Evolutionary conservation across 2,888 invertebrate species (phyloP).

Genomic region (Drosophila affinis): DNA sequence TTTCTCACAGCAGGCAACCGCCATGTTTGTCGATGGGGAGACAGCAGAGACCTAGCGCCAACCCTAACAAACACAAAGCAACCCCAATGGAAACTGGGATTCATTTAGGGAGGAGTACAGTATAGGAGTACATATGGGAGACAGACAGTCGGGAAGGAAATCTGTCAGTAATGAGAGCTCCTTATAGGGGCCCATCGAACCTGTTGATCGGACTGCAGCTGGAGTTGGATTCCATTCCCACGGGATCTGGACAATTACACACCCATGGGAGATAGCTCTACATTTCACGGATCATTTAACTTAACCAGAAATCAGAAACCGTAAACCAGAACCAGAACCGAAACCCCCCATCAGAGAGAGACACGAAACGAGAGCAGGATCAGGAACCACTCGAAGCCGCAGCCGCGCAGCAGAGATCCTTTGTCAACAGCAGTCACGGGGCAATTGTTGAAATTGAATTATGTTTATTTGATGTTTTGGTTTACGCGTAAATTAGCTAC

Average conservation of each 20-base stretch:
- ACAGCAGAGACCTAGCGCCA: neutral
- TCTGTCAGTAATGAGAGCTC: constrained; percentile 66
- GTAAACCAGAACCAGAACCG: constrained; percentile 23
- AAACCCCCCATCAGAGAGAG: neutral
- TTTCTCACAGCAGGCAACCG: constrained; percentile 62
- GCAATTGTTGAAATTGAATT: constrained; percentile 83
- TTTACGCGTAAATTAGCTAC: constrained; percentile 82
- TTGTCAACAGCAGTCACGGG: constrained; percentile 58
- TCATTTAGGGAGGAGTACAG: neutral
- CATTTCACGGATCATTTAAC: constrained; percentile 67
- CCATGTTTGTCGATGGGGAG: constrained; percentile 55
- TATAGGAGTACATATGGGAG: constrained; percentile 41
- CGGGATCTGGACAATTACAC: constrained; percentile 54
- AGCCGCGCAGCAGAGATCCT: constrained; percentile 37
- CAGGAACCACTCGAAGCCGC: constrained; percentile 57
- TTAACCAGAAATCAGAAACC: constrained; percentile 20
- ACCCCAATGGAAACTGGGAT: neutral
- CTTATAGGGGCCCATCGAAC: constrained; percentile 56
- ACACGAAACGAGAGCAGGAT: constrained; percentile 12
- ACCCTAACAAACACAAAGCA: constrained; percentile 13
- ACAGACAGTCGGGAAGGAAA: neutral
- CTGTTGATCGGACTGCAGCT: constrained; percentile 53
- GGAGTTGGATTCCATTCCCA: constrained; percentile 67
- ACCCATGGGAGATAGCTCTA: constrained; percentile 41
- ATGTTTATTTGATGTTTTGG: constrained; percentile 82